Conservation (phyloP, 2,113 vertebrate genomes). For the Notothenia rossii region DNA sequence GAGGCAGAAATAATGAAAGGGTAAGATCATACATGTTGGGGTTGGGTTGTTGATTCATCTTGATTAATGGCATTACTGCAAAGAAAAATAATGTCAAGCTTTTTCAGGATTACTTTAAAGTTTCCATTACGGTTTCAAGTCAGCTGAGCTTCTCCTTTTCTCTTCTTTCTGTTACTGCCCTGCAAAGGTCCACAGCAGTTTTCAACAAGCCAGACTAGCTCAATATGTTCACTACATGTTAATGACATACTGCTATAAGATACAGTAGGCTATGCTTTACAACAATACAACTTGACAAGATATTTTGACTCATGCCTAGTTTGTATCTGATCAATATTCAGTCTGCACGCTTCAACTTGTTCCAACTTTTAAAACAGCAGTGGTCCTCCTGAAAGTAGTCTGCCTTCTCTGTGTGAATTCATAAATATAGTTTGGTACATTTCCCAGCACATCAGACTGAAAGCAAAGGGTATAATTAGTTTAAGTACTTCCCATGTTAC, state of each 20-base stretch:
- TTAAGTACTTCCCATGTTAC: background rate
- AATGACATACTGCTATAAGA: background rate
- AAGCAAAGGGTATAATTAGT: background rate
- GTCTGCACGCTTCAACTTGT: background rate
- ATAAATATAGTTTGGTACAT: background rate
- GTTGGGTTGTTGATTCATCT: background rate
- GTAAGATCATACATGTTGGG: constrained; percentile 1
- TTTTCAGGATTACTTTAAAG: constrained; percentile 14
- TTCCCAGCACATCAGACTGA: background rate
- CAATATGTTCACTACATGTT: background rate
- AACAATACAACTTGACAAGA: background rate
- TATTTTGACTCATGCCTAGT: background rate
- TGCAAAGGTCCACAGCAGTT: background rate
- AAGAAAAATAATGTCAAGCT: background rate
- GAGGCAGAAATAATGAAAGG: constrained; percentile 25
- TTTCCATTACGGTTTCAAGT: background rate
- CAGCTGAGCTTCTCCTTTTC: background rate
- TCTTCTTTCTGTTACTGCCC: background rate
- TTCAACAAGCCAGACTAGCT: background rate
- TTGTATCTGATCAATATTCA: background rate
- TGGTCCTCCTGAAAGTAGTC: background rate
- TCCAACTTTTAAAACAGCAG: background rate
- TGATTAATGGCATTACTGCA: constrained; percentile 6
- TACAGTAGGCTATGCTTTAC: background rate
- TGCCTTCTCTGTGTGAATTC: background rate